These are phyloP conservation scores for Tigriopus japonicus DNA, from an alignment of 1,140 invertebrate species.

Conservation along the genomic window DNA sequence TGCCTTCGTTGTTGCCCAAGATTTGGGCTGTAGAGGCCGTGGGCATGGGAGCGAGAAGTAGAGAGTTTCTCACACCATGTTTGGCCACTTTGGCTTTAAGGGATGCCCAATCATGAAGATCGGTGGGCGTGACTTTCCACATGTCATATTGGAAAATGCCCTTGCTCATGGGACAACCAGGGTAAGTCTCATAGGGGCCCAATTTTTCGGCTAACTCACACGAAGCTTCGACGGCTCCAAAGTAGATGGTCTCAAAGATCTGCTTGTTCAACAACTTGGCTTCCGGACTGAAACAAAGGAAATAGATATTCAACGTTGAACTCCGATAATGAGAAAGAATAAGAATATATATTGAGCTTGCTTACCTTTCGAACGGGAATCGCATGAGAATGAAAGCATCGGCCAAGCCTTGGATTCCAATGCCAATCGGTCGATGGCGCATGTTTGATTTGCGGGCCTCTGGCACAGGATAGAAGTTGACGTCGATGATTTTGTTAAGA, in stretches of 20 bases:
- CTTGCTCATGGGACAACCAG: slow-evolving; percentile 77
- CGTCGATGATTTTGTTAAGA: slow-evolving; percentile 92
- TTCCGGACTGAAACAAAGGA: slow-evolving; percentile 34
- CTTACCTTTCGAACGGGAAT: slow-evolving; percentile 60
- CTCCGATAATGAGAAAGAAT: too few relatives aligned
- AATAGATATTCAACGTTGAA: neutral
- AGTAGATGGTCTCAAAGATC: slow-evolving; percentile 98
- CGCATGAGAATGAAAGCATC: slow-evolving; percentile 92
- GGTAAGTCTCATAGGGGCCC: slow-evolving; percentile 77
- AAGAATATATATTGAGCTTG: too few relatives aligned
- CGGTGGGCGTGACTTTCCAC: slow-evolving; percentile 79
- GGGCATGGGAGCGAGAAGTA: slow-evolving; percentile 93
- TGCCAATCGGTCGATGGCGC: slow-evolving; percentile 79
- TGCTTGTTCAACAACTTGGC: slow-evolving; percentile 75
- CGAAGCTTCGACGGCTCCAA: slow-evolving; percentile 84
- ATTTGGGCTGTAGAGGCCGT: slow-evolving; percentile 98
- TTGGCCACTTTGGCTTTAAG: slow-evolving; percentile 71
- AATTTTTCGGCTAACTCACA: slow-evolving; percentile 75
- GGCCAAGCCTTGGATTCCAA: slow-evolving; percentile 90
- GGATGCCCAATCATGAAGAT: slow-evolving; percentile 69
- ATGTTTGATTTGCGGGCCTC: slow-evolving; percentile 65
- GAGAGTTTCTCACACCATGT: slow-evolving; percentile 80
- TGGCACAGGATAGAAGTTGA: slow-evolving; percentile 85
- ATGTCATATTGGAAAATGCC: slow-evolving; percentile 96
- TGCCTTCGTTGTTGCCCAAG: slow-evolving; percentile 93